Base-by-base conservation (phyloP, 2,797 vertebrate species). In the Acridotheres tristis region DNA sequence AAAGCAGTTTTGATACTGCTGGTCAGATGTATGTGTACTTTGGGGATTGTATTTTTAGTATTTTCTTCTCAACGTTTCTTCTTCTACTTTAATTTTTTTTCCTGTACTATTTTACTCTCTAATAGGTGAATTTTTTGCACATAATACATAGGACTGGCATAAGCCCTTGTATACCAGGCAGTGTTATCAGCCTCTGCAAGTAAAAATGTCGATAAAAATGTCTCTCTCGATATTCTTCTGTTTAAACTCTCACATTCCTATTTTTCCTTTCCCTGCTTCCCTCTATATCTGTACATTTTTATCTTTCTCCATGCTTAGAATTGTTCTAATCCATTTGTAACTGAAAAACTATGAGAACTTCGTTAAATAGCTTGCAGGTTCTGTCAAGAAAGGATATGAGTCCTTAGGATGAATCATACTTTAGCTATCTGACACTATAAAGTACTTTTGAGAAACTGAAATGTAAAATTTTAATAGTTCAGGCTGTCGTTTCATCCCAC, bases 331-430 rank as follows among this genome's bases (percentile, higher is more conserved):
- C 29, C 10, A 11, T 79, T 27, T 79, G 62, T 67, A 67, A 79
- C 51, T 67, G 53, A 36, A 57, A 66, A 38, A 47, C 51, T 38
- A 27, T 57, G 42, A 67, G 62, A 67, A 38, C 34, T 67, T 57
- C n/a, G 42, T 48, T 57, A 79, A 67, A 38, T 57, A 57, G 62
- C 42, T 81, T 58, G 43, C 43, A 78, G 69, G 38, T 55, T 89
- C 42, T 91, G 73, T 95, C 48, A 90, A 40, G 80, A 73, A 81
- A 82, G 66, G 43, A 13, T 85, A 11, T 43, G 73, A 94, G 42
- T 86, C 69, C 34, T 83, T 40, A 7, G 69, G 73, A 75, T 94
- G 95, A 95, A 78, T 96, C 91, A 93, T 91, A n/a, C 47, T 71
- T 54, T 3, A 77, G 50, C 11, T 80, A 5, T 80, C 65, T 89